A percentile compares a stretch with the other conserved stretches of the same genome.
phyloP scores from a whole-genome alignment of 2,888 invertebrate genomes.

The Onchidella celtica region DNA sequence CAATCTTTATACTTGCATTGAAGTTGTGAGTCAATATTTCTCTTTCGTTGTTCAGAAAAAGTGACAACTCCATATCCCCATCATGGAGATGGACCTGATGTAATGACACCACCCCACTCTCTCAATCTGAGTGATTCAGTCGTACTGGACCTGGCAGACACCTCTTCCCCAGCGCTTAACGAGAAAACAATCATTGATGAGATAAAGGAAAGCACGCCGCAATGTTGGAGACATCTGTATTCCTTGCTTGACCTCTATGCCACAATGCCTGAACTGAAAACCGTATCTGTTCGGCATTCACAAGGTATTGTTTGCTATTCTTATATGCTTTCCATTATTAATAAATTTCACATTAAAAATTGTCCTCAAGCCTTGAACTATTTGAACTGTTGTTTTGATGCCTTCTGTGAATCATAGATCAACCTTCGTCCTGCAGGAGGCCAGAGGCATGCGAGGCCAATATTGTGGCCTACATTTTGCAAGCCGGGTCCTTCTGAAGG shows the following conservation, averaged over 20 bases:
- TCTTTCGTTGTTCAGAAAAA: too few species aligned
- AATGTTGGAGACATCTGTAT: conserved; percentile 97
- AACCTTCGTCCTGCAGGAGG: too few species aligned
- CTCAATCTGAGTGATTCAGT: conserved; percentile 79
- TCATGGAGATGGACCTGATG: conserved; percentile 49
- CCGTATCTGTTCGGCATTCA: conserved; percentile 82
- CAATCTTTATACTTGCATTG: too few species aligned
- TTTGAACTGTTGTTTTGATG: too few species aligned
- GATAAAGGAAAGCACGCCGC: conserved; percentile 83
- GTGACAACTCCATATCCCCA: conserved; percentile 10
- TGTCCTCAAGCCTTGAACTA: too few species aligned
- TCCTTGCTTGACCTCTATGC: conserved; percentile 95
- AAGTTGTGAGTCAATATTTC: too few species aligned
- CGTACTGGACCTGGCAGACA: conserved; percentile 74
- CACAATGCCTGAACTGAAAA: conserved; percentile 96
- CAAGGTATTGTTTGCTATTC: conserved; percentile 13
- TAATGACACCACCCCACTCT: conserved; percentile 72
- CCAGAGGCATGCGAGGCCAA: too few species aligned
- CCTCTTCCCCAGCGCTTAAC: conserved; percentile 77
- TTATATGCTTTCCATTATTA: too few species aligned
- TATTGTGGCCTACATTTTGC: too few species aligned
- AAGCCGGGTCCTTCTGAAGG: too few species aligned
- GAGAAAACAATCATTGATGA: conserved; percentile 79
- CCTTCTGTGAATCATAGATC: too few species aligned
- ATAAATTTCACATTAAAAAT: too few species aligned